Conservation (phyloP, 2,888 invertebrate genomes). For the Sacculina carcini region DNA sequence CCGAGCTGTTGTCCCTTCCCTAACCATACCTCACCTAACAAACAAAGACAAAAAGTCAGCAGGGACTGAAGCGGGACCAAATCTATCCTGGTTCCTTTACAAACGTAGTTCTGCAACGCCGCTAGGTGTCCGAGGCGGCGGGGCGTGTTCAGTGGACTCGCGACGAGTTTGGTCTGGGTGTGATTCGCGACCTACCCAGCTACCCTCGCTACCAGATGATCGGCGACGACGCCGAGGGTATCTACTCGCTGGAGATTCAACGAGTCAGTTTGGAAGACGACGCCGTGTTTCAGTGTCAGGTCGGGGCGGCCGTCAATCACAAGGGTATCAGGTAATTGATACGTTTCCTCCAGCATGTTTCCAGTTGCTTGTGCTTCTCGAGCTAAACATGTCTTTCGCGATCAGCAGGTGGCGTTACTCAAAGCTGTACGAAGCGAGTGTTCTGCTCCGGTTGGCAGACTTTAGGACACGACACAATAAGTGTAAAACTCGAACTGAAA, state of each 20-base stretch:
- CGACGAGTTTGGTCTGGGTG: slow-evolving; percentile 81
- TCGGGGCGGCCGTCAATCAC: slow-evolving; percentile 35
- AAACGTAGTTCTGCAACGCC: too few relatives aligned
- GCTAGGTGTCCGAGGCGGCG: slow-evolving; percentile 56
- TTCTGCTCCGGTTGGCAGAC: too few relatives aligned
- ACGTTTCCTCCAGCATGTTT: too few relatives aligned
- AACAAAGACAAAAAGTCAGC: too few relatives aligned
- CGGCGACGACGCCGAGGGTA: slow-evolving; percentile 80
- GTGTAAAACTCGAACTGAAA: too few relatives aligned
- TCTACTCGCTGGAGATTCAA: slow-evolving; percentile 62
- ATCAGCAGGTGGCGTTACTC: neutral
- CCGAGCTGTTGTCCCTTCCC: too few relatives aligned
- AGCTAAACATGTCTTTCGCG: neutral
- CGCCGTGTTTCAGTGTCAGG: slow-evolving; percentile 79
- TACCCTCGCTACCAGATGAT: slow-evolving; percentile 88
- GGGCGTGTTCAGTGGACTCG: slow-evolving; percentile 91
- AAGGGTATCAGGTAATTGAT: slow-evolving; percentile 36
- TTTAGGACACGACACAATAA: too few relatives aligned
- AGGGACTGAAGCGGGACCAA: too few relatives aligned
- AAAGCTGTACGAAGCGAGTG: neutral
- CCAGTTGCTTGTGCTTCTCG: too few relatives aligned
- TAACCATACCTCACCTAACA: too few relatives aligned
- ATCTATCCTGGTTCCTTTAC: too few relatives aligned
- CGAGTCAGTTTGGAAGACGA: slow-evolving; percentile 77
- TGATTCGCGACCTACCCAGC: slow-evolving; percentile 63